Percentiles rank a stretch among this genome's conserved stretches.
Evolutionary conservation across 2,797 vertebrate species (phyloP).

Genomic region (Paramormyrops hopkinsi): DNA sequence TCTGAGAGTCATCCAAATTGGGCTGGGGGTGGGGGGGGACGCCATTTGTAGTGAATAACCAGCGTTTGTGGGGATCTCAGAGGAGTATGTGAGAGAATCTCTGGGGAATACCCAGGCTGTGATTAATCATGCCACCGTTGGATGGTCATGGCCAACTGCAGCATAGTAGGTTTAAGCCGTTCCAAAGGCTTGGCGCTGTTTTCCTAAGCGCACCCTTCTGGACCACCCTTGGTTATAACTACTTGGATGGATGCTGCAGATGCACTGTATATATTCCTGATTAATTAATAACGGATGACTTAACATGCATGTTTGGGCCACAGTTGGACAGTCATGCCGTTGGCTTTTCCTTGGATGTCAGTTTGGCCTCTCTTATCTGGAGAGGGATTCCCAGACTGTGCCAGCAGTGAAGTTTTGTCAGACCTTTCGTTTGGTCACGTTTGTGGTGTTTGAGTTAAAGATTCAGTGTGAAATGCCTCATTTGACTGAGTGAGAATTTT

Average conservation of each 20-base stretch:
- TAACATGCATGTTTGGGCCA: background rate
- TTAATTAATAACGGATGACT: background rate
- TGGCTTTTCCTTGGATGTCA: background rate
- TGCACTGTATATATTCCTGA: background rate
- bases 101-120: background rate
- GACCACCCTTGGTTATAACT: background rate
- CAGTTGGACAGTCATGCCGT: background rate
- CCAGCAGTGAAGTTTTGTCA: background rate
- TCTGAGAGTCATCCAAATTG: conserved; percentile 5
- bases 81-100: background rate
- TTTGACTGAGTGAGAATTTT: background rate
- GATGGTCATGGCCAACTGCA: background rate
- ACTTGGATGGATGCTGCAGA: background rate
- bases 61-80: background rate
- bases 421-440: background rate
- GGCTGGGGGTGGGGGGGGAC: background rate
- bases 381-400: background rate
- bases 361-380: background rate
- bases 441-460: background rate
- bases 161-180: background rate
- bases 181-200: background rate
- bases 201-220: background rate
- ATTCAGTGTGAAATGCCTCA: background rate
- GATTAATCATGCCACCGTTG: background rate
- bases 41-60: background rate